Conservation (phyloP, 2,113 vertebrate species). For the Xenus cinereus region DNA sequence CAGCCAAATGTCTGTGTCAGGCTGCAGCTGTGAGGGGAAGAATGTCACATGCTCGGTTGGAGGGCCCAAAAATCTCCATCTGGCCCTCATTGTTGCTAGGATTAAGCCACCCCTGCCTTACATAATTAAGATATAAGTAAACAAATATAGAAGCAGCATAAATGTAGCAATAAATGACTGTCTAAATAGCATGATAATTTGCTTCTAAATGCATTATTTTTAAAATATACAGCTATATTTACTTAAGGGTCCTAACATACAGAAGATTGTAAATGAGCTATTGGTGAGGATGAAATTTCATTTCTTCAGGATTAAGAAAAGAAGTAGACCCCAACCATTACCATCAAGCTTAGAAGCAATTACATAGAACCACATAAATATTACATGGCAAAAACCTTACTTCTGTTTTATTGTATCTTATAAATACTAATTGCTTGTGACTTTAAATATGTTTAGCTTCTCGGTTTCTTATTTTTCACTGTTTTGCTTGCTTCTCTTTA, state of each 20-base stretch:
- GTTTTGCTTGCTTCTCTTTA: neutral
- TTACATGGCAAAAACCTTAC: neutral
- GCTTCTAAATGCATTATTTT: neutral
- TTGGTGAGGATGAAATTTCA: neutral
- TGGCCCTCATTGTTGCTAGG: slow-evolving; percentile 17
- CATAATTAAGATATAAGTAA: slow-evolving; percentile 17
- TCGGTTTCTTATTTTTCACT: slow-evolving; percentile 1
- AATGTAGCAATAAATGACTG: neutral
- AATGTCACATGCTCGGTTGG: neutral
- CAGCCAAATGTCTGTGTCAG: neutral
- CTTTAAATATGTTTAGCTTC: neutral
- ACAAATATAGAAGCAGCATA: neutral
- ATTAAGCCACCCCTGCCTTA: neutral
- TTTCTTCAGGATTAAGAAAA: slow-evolving; percentile 11
- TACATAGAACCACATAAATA: neutral
- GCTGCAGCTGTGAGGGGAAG: slow-evolving; percentile 7
- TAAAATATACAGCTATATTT: neutral
- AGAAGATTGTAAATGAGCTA: neutral
- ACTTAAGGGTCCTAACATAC: neutral
- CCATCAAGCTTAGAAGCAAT: neutral
- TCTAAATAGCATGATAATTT: neutral
- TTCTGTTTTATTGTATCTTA: neutral
- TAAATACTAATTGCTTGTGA: slow-evolving; percentile 7
- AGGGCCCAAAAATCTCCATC: slow-evolving; percentile 30
- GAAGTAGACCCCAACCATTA: neutral